phyloP scores from a whole-genome alignment of 2,113 vertebrate genomes.

The Leptosomus discolor region DNA sequence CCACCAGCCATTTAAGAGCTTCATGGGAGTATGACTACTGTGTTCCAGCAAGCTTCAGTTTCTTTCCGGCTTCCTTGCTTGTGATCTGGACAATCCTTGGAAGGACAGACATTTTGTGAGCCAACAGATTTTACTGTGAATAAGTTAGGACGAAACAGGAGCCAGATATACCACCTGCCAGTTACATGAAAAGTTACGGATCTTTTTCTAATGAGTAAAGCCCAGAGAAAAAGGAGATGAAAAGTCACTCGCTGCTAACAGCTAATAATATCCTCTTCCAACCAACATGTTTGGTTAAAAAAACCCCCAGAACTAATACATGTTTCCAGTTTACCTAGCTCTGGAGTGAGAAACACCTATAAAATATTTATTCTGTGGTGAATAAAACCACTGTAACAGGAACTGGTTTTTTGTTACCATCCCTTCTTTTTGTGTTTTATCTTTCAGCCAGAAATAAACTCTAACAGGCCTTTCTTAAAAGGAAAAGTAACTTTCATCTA shows the following conservation, averaged over 20 bases:
- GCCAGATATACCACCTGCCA: background rate
- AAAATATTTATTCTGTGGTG: background rate
- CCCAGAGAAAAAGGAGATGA: background rate
- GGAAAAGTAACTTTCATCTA: background rate
- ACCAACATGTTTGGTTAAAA: background rate
- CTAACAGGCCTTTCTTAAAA: background rate
- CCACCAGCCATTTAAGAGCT: background rate
- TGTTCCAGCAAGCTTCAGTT: background rate
- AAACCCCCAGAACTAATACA: background rate
- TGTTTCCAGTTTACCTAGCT: background rate
- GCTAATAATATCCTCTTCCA: background rate
- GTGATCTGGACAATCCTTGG: background rate
- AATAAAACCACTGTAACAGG: background rate
- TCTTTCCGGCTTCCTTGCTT: background rate
- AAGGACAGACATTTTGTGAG: background rate
- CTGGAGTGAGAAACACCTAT: slow-evolving; percentile 3
- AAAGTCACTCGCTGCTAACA: background rate
- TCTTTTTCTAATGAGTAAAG: background rate
- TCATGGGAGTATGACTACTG: background rate
- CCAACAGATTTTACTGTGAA: background rate
- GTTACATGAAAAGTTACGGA: background rate
- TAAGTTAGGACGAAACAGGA: background rate
- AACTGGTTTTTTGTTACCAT: background rate
- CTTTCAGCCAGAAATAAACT: slow-evolving; percentile 5
- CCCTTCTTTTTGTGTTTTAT: slow-evolving; percentile 7